These are phyloP conservation scores for Galeopterus variegatus DNA, from an alignment of 2,113 vertebrate genomes.

Conservation along the genomic window DNA sequence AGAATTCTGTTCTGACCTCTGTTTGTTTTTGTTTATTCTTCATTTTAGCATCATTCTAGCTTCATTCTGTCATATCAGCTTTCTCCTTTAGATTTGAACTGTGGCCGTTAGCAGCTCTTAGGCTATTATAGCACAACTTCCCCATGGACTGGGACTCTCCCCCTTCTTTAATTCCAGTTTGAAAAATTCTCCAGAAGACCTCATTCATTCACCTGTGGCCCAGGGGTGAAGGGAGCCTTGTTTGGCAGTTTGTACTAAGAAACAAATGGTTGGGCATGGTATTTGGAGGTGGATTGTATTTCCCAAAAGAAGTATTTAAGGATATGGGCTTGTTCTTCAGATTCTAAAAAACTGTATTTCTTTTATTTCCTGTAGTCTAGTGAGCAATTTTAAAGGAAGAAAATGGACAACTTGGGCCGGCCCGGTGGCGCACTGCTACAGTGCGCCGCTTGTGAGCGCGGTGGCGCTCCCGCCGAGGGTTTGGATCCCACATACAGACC, in stretches of 20 bases:
- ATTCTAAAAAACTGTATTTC: neutral
- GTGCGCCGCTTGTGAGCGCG: no score
- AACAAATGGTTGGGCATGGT: neutral
- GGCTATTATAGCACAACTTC: neutral
- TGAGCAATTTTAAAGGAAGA: constrained; percentile 27
- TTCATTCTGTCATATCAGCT: neutral
- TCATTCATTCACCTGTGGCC: neutral
- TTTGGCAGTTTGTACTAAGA: neutral
- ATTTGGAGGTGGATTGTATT: neutral
- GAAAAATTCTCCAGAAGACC: neutral
- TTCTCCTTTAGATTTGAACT: constrained; percentile 8
- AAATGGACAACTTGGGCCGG: neutral
- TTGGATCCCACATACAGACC: no score
- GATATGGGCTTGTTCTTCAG: neutral
- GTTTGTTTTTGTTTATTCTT: neutral
- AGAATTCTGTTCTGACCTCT: neutral
- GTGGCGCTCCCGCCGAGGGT: no score
- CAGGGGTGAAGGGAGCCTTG: neutral
- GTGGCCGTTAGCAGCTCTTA: neutral
- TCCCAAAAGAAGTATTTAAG: neutral
- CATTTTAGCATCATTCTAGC: neutral
- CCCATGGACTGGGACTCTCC: neutral
- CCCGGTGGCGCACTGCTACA: no score
- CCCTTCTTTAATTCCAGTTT: neutral
- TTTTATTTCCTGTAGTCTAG: neutral